Evolutionary conservation across 2,888 invertebrate genomes (phyloP).

Genomic region (Drosophila greeni): DNA sequence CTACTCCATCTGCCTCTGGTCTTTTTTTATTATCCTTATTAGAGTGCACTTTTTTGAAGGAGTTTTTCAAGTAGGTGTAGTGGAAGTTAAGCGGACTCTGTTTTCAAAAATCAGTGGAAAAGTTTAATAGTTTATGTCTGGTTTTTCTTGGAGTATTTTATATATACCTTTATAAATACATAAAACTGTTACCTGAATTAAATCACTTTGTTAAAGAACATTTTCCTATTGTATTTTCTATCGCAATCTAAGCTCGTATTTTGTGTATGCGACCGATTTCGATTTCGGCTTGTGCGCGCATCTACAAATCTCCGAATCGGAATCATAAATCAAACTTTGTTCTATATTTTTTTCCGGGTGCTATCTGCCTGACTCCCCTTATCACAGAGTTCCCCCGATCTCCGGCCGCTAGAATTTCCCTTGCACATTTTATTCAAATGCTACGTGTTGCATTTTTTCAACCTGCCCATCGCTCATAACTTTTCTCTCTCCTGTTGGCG

Average conservation of each 20-base stretch:
- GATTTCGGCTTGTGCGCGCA: constrained; percentile 11
- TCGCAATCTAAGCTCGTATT: constrained; percentile 3
- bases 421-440: constrained; percentile 43
- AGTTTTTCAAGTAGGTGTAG: neutral
- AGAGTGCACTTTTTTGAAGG: constrained; percentile 31
- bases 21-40: constrained; percentile 37
- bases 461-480: constrained; percentile 48
- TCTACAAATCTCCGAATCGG: constrained; percentile 43
- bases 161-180: neutral
- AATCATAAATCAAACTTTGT: constrained; percentile 62
- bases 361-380: constrained; percentile 8
- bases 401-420: constrained; percentile 4
- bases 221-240: neutral
- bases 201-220: neutral
- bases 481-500: constrained; percentile 20
- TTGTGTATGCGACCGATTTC: constrained; percentile 9
- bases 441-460: constrained; percentile 59
- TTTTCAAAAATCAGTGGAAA: constrained; percentile 17
- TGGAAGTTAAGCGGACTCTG: constrained; percentile 1
- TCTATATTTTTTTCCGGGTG: constrained; percentile 38
- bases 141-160: too few species aligned
- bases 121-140: neutral
- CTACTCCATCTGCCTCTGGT: constrained; percentile 33
- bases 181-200: neutral
- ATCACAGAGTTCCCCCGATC: constrained; percentile 6